phyloP scores from a whole-genome alignment of 2,113 vertebrate genomes.

The Rallus limicola region DNA sequence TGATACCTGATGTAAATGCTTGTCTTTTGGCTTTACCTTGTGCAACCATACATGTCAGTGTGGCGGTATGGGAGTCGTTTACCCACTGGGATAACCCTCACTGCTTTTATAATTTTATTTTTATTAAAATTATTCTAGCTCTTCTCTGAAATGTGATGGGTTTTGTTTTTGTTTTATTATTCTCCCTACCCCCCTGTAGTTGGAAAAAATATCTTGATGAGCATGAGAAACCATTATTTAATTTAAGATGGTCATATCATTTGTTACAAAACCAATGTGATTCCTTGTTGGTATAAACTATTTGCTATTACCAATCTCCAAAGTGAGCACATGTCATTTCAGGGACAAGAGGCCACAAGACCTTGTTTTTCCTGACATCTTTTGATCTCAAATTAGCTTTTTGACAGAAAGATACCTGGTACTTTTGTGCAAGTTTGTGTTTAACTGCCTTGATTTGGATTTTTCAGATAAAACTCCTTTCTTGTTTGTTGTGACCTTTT shows the following conservation, averaged over 20 bases:
- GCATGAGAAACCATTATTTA: background rate
- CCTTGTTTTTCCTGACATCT: background rate
- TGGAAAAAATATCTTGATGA: background rate
- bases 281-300: background rate
- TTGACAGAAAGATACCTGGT: background rate
- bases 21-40: background rate
- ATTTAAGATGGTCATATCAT: no score
- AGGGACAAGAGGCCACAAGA: no score
- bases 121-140: background rate
- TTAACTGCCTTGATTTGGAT: background rate
- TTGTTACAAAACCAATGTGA: background rate
- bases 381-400: background rate
- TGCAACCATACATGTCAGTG: accelerated
- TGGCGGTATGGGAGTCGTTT: background rate
- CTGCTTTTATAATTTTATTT: background rate
- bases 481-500: background rate
- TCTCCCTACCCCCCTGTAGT: accelerated
- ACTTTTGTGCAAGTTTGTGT: background rate
- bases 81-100: background rate
- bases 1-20: background rate
- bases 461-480: background rate
- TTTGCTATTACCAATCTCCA: background rate
- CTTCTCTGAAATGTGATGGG: background rate
- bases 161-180: no score
- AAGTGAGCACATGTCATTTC: background rate